Conservation (phyloP, 2,797 vertebrate genomes). For the Vipera ursinii region DNA sequence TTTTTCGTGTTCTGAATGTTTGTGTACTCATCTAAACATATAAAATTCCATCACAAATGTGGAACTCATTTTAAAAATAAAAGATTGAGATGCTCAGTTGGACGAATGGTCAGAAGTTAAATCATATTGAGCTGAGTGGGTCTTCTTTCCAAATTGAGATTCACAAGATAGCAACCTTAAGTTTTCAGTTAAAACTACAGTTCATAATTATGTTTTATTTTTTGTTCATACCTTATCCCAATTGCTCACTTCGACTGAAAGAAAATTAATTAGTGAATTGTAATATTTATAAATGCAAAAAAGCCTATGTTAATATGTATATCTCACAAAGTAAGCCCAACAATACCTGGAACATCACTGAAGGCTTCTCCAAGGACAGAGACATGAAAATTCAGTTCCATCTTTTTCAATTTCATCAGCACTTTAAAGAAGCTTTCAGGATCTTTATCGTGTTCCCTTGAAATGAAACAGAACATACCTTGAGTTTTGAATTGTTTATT, state of each 20-base stretch:
- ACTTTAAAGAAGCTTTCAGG: slow-evolving; percentile 93
- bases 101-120: not conserved
- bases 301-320: not conserved
- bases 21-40: not conserved
- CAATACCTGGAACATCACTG: slow-evolving; percentile 88
- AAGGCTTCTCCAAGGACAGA: slow-evolving; percentile 90
- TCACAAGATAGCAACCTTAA: not conserved
- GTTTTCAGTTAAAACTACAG: slow-evolving; percentile 51
- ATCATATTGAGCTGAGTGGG: not conserved
- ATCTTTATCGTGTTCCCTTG: slow-evolving; percentile 95
- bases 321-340: slow-evolving; percentile 55
- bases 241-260: slow-evolving; percentile 35
- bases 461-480: slow-evolving; percentile 83
- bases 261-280: slow-evolving; percentile 42
- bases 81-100: not conserved
- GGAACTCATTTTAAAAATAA: slow-evolving; percentile 59
- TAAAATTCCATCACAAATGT: slow-evolving; percentile 28
- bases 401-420: slow-evolving; percentile 81
- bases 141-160: not conserved
- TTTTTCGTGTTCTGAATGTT: not conserved
- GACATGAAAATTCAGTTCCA: slow-evolving; percentile 79
- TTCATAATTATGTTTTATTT: slow-evolving; percentile 38
- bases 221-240: slow-evolving; percentile 46
- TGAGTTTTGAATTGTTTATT: slow-evolving; percentile 30
- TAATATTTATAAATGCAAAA: slow-evolving; percentile 12